Evolutionary conservation across 2,797 vertebrate genomes (phyloP).

Genomic region (Tolypeutes matacus): DNA sequence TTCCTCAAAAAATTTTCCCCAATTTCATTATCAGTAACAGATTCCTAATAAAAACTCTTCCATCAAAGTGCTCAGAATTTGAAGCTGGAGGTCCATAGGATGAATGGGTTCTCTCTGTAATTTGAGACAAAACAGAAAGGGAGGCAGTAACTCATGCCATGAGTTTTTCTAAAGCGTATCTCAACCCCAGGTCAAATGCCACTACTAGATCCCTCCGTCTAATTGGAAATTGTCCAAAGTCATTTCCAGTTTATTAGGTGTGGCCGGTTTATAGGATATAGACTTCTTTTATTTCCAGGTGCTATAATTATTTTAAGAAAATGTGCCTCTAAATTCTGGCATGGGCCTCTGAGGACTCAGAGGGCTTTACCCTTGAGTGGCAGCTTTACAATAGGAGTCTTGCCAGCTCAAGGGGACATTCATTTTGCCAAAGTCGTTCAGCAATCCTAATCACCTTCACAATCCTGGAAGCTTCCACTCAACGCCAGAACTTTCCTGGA

Average conservation of each 20-base stretch:
- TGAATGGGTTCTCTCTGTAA: background rate
- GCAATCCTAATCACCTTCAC: background rate
- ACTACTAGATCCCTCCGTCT: background rate
- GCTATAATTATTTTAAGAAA: background rate
- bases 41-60: background rate
- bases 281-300: background rate
- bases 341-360: background rate
- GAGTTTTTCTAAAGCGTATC: background rate
- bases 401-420: background rate
- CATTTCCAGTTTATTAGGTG: background rate
- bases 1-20: background rate
- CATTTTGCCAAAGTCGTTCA: background rate
- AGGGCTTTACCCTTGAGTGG: background rate
- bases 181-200: background rate
- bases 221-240: background rate
- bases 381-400: background rate
- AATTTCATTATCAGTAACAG: constrained; percentile 21
- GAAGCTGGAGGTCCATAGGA: background rate
- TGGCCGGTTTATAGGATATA: background rate
- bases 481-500: background rate
- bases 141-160: background rate
- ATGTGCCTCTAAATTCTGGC: background rate
- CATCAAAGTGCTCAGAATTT: background rate
- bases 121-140: background rate
- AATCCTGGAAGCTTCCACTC: background rate